These are phyloP conservation scores for Chiloscyllium punctatum DNA, from an alignment of 2,797 vertebrate species.

Conservation along the genomic window DNA sequence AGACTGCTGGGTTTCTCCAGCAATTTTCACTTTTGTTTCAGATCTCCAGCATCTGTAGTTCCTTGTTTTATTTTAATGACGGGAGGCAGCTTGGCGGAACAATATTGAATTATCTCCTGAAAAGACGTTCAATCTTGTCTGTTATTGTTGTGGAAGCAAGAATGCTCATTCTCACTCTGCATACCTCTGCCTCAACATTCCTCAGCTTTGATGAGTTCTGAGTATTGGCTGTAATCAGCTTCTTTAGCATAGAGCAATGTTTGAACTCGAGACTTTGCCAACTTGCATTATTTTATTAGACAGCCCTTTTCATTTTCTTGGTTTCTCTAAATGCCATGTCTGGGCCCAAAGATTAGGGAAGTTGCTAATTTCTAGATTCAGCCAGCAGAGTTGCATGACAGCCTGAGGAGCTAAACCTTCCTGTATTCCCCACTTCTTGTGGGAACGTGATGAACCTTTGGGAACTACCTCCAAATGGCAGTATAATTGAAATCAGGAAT, in stretches of 20 bases:
- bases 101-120: too few species aligned
- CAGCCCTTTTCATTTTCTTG: neutral
- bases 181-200: too few species aligned
- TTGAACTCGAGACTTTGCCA: neutral
- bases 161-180: neutral
- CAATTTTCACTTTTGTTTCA: too few species aligned
- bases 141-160: neutral
- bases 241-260: neutral
- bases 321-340: neutral
- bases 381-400: neutral
- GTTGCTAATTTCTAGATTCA: neutral
- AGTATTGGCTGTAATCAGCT: neutral
- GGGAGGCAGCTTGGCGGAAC: too few species aligned
- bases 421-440: neutral
- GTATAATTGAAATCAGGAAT: neutral
- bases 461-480: neutral
- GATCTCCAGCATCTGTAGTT: too few species aligned
- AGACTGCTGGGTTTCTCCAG: too few species aligned
- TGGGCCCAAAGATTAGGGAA: neutral
- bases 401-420: neutral
- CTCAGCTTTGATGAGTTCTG: neutral
- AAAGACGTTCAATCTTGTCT: neutral
- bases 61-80: too few species aligned
- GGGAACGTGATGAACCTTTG: neutral
- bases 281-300: neutral